Base-by-base conservation (phyloP, 2,797 vertebrate species). In the Brachyalestes nurse region DNA sequence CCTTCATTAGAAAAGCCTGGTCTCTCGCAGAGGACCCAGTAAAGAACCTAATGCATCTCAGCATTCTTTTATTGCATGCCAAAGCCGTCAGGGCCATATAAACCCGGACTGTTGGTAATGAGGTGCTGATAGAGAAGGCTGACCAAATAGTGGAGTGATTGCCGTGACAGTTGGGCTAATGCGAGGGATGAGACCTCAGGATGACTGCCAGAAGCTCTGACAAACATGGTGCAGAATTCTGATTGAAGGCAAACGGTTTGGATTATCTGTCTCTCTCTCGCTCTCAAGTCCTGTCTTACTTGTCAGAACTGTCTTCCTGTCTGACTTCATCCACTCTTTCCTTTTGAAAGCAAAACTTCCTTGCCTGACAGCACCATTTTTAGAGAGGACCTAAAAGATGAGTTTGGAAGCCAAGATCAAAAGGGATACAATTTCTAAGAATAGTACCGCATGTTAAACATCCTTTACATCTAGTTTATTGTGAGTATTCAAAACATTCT, bases 91-190 rank as follows among this genome's bases (percentile, higher is more conserved):
- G 75, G 79, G 79, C 76, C 83, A 82, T 67, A 86, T 82, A 85
- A 87, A 88, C 85, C 88, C 72, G 82, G 85, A 74, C 85, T 79
- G 77, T 86, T 89, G 81, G 83, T 83, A 88, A 90, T 89, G 80
- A 89, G 80, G 79, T 83, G 72, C 86, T 85, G 81, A 81, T 86
- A 82, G 76, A 84, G 67, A 84, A 79, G 72, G 75, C 85, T 85
- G 85, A 86, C 83, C 85, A 88, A 80, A 87, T 79, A 87, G 34
- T 69, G 75, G 75, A 80, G 74, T 83, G 82, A 88, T 88, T 86
- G 85, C 84, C 75, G 55, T 88, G 84, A 86, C 88, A 87, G 84
- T 71, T 78, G 78, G 72, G 75, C 79, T 71, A 86, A 88, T 85
- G 53, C 78, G 51, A 78, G 73, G 76, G 67, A 84, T 81, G 80